These are phyloP conservation scores for Drosophila emarginata DNA, from an alignment of 2,888 invertebrate genomes.

Conservation along the genomic window DNA sequence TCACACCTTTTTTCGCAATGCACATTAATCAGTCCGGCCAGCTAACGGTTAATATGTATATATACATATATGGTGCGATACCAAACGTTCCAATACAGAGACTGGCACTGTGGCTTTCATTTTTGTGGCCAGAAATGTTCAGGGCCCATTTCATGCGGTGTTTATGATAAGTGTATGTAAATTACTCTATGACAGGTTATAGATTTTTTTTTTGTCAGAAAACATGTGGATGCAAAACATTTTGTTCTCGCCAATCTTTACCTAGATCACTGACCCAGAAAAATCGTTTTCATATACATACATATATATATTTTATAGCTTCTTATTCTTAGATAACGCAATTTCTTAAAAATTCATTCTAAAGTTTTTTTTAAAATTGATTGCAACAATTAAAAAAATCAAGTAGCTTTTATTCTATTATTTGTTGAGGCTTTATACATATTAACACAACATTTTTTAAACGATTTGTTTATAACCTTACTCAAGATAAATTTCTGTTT, in stretches of 20 bases:
- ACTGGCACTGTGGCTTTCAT: background rate
- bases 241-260: too few species aligned
- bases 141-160: background rate
- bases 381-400: too few species aligned
- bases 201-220: background rate
- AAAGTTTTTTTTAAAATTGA: background rate
- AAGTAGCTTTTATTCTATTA: too few species aligned
- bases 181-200: background rate
- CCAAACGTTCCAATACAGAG: too few species aligned
- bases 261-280: background rate
- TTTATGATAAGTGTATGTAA: constrained; percentile 3
- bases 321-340: background rate
- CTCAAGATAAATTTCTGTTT: too few species aligned
- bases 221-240: background rate
- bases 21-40: constrained; percentile 41
- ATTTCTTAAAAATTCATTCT: too few species aligned
- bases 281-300: background rate
- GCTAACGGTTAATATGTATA: constrained; percentile 21
- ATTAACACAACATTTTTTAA: too few species aligned
- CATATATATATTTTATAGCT: background rate
- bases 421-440: too few species aligned
- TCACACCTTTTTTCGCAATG: constrained; percentile 41
- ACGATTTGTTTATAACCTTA: too few species aligned
- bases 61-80: background rate
- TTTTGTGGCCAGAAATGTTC: too few species aligned